phyloP scores from a whole-genome alignment of 2,113 vertebrate genomes.

The Synodontis membranacea region DNA sequence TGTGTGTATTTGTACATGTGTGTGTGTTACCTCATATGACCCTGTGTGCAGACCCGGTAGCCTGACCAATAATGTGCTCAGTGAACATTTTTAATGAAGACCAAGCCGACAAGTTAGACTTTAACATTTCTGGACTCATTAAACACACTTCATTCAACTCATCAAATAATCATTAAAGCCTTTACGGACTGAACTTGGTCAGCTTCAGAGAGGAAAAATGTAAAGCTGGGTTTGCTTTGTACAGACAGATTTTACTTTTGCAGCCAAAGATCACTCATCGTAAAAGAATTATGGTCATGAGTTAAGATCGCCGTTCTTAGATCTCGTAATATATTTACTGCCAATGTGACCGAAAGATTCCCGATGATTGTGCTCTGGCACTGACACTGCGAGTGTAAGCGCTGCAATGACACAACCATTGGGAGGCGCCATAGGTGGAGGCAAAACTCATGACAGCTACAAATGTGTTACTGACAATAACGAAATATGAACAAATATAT shows the following conservation, averaged over 20 bases:
- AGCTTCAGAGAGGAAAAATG: neutral
- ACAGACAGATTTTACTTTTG: neutral
- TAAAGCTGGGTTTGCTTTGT: neutral
- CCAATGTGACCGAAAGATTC: neutral
- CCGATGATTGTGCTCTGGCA: neutral
- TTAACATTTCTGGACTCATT: slow-evolving; percentile 13
- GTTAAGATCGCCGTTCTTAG: neutral
- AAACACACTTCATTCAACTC: neutral
- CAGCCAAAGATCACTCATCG: neutral
- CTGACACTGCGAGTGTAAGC: neutral
- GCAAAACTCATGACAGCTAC: neutral
- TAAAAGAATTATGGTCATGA: slow-evolving; percentile 4
- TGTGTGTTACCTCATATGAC: slow-evolving; percentile 32
- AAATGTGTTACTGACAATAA: neutral
- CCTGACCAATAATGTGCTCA: neutral
- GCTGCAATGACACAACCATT: neutral
- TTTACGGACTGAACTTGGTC: neutral
- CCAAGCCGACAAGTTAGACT: neutral
- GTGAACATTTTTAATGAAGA: neutral
- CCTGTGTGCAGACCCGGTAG: neutral
- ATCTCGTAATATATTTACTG: neutral
- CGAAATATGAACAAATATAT: neutral
- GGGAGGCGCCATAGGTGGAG: neutral
- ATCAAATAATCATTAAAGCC: slow-evolving; percentile 4
- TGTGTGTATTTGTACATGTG: slow-evolving; percentile 3